These are phyloP conservation scores for Oncorhynchus clarkii DNA, from an alignment of 2,113 vertebrate genomes.

Conservation along the genomic window DNA sequence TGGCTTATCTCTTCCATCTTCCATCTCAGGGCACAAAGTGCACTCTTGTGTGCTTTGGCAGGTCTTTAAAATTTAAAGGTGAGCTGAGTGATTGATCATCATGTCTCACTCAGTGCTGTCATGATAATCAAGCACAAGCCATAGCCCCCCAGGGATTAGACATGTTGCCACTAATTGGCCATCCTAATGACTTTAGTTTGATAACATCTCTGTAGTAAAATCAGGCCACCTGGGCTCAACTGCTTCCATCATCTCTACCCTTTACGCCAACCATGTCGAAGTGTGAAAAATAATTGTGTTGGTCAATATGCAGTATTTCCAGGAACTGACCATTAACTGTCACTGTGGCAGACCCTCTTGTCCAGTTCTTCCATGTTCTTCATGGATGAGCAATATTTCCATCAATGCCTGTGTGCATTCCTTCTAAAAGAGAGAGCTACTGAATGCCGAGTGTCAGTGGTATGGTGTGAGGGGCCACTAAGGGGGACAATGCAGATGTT, in stretches of 20 bases:
- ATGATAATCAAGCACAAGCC: conserved; percentile 16
- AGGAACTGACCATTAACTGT: not conserved
- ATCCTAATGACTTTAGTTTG: conserved; percentile 50
- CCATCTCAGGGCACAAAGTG: conserved; percentile 37
- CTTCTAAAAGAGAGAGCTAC: not conserved
- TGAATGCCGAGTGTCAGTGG: not conserved
- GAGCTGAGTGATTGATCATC: conserved; percentile 53
- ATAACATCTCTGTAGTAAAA: conserved; percentile 33
- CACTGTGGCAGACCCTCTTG: too few species aligned
- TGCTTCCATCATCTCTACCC: conserved; percentile 24
- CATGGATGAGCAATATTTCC: not conserved
- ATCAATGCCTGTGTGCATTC: not conserved
- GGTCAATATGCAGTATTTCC: conserved; percentile 43
- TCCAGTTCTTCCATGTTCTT: conserved; percentile 22
- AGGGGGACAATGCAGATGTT: not conserved
- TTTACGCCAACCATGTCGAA: not conserved
- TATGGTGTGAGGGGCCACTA: not conserved
- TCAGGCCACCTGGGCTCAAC: conserved; percentile 25
- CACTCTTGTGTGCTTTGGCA: conserved; percentile 42
- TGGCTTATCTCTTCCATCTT: conserved; percentile 46
- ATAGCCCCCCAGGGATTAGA: conserved; percentile 35
- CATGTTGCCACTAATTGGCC: conserved; percentile 54
- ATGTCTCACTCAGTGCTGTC: conserved; percentile 13
- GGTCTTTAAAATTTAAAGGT: conserved; percentile 53
- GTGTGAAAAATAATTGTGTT: conserved; percentile 44